A percentile compares a stretch with the other conserved stretches of the same genome.
phyloP scores from a whole-genome alignment of 2,888 invertebrate species.

The Chirona hameri region DNA sequence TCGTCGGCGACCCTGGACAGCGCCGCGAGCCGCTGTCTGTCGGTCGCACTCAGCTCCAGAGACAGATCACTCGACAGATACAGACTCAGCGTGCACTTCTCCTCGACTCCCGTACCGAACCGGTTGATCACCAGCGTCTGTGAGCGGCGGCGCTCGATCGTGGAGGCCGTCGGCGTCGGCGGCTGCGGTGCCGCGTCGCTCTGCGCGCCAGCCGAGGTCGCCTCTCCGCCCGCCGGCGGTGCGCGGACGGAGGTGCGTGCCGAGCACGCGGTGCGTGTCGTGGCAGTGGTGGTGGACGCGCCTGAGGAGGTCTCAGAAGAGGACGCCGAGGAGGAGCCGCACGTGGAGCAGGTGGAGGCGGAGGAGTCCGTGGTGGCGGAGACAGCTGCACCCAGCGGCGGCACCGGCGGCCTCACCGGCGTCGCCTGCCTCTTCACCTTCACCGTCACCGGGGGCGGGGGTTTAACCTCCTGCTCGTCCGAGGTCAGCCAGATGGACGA shows the following conservation, averaged over 20 bases:
- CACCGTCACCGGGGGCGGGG: background rate
- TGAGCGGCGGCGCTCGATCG: background rate
- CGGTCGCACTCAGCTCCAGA: slow-evolving; percentile 31
- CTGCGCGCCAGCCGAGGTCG: background rate
- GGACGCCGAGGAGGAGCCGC: background rate
- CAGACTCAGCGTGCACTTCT: slow-evolving; percentile 7
- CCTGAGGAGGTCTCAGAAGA: background rate
- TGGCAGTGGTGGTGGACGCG: background rate
- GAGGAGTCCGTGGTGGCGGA: background rate
- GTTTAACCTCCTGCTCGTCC: background rate
- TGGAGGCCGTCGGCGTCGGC: background rate
- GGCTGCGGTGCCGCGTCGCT: background rate
- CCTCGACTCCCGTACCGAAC: background rate
- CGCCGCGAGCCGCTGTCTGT: slow-evolving; percentile 55
- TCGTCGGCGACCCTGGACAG: slow-evolving; percentile 76
- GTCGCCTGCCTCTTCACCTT: too few relatives aligned
- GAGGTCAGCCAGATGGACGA: slow-evolving; percentile 9
- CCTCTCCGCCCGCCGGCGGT: slow-evolving; percentile 26
- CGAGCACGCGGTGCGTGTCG: background rate
- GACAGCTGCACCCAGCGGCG: background rate
- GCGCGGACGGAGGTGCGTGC: background rate
- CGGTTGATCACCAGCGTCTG: slow-evolving; percentile 6
- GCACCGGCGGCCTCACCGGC: background rate
- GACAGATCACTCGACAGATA: slow-evolving; percentile 31
- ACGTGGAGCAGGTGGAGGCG: background rate